Evolutionary conservation across 2,113 vertebrate genomes (phyloP), one percentile per base, ranked within the genome.

Genomic region (Pluvialis apricaria): DNA sequence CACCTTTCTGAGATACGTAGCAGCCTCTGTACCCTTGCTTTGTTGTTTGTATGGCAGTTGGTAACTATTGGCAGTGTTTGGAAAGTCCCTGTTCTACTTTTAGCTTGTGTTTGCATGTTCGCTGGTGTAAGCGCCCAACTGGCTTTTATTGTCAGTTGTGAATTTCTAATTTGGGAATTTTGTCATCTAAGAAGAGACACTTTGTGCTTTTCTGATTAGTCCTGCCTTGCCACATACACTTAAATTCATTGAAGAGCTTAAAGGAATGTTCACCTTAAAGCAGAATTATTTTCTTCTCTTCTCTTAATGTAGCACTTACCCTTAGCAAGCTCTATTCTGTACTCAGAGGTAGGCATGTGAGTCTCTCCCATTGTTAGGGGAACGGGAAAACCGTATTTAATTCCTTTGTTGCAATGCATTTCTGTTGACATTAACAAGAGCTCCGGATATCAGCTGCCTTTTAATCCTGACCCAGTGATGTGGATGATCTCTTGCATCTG

Each of bases 1-100:
- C 10, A 47, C 20, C 4, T 62, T 72, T 68, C 22, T 64, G 5
- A 65, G 45, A 4, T 15, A 1, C 0, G 0, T 11, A 19, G 16
- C 42, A 78, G 25, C 17, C 29, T 29, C 36, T 42, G 14, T 77
- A 17, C n/a, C 42, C 36, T 45, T 51, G 57, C 28, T 52, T 64
- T 69, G 47, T 52, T 71, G 44, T 31, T 71, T 54, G 24, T 28
- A 1, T 62, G 40, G 44, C 36, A 32, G 42, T 32, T 68, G 82
- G 52, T 65, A 54, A 14, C 49, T 60, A 16, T 5, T 64, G 75
- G 36, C 58, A 81, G 31, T 31, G 7, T 38, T 38, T 69, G 58
- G 22, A 10, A 76, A 31, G 18, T 36, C 40, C 52, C 28, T 0
- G 1, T 70, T 62, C 45, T 12, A 5, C n/a, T 44, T 83, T 25